phyloP scores from a whole-genome alignment of 2,888 invertebrate species.

The Athalia rosae region DNA sequence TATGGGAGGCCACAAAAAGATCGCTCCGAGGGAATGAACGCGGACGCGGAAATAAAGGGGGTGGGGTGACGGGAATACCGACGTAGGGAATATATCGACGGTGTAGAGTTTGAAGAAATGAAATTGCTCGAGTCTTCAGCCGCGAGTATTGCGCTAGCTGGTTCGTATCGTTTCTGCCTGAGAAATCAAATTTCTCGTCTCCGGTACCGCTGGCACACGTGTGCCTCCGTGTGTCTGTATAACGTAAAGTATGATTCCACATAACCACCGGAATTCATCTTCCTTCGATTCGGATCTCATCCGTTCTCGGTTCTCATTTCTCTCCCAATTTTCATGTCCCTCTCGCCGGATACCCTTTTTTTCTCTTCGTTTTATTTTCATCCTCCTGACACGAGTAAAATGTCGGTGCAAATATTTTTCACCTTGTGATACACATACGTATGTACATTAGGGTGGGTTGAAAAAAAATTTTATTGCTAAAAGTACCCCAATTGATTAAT shows the following conservation, averaged over 20 bases:
- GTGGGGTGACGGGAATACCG: background rate
- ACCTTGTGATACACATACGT: no score
- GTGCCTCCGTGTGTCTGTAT: no score
- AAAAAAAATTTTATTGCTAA: no score
- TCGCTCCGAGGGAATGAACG: background rate
- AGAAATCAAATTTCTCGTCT: slow-evolving; percentile 42
- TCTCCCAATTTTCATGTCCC: background rate
- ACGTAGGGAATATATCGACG: slow-evolving; percentile 20
- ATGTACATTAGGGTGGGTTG: no score
- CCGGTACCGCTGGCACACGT: slow-evolving; percentile 10
- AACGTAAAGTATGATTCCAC: background rate
- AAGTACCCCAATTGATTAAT: no score
- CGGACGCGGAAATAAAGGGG: background rate
- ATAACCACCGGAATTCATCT: slow-evolving; percentile 23
- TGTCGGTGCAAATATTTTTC: no score
- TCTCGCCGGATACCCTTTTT: background rate
- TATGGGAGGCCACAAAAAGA: slow-evolving; percentile 10
- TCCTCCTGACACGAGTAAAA: no score
- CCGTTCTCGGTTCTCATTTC: background rate
- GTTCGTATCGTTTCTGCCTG: slow-evolving; percentile 26
- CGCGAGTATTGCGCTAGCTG: background rate
- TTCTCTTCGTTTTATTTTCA: background rate
- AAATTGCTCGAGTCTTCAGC: slow-evolving; percentile 30
- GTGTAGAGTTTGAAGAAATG: slow-evolving; percentile 32
- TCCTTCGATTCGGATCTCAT: background rate